Evolutionary conservation across 2,113 vertebrate genomes (phyloP).

Genomic region (Poeciliopsis retropinna): DNA sequence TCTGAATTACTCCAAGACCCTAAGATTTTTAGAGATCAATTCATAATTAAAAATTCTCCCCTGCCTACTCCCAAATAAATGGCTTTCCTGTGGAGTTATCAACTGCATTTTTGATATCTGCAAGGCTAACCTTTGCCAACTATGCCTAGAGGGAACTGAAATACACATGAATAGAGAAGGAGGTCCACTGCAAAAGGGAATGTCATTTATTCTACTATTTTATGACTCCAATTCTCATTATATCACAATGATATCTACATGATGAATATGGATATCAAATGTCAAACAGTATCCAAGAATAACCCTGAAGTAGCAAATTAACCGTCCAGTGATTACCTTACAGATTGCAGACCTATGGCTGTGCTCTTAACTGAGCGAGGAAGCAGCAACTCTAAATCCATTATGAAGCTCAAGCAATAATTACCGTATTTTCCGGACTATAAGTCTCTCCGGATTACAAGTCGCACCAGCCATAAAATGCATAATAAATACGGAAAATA

Average conservation of each 20-base stretch:
- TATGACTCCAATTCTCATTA: constrained; percentile 37
- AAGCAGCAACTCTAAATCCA: constrained; percentile 15
- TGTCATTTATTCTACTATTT: constrained; percentile 43
- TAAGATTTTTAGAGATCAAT: constrained; percentile 43
- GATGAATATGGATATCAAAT: constrained; percentile 59
- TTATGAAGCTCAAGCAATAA: constrained; percentile 4
- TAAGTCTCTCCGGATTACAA: no score
- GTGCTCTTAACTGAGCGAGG: constrained; percentile 31
- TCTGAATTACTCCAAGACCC: constrained; percentile 40
- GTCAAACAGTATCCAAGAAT: constrained; percentile 51
- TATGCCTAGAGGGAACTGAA: constrained; percentile 24
- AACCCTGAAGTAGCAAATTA: constrained; percentile 51
- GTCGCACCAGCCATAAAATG: no score
- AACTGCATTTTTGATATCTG: constrained; percentile 61
- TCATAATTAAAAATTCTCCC: constrained; percentile 66
- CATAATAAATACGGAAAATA: no score
- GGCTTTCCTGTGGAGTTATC: constrained; percentile 22
- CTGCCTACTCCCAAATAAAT: constrained; percentile 23
- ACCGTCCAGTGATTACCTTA: constrained; percentile 27
- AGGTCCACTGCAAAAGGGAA: constrained; percentile 18
- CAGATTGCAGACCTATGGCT: constrained; percentile 55
- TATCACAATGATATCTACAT: constrained; percentile 23
- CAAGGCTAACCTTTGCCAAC: constrained; percentile 51
- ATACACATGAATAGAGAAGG: constrained; percentile 9
- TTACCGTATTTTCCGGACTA: no score